Evolutionary conservation across 2,888 invertebrate species (phyloP).

Genomic region (Andrena praecox): DNA sequence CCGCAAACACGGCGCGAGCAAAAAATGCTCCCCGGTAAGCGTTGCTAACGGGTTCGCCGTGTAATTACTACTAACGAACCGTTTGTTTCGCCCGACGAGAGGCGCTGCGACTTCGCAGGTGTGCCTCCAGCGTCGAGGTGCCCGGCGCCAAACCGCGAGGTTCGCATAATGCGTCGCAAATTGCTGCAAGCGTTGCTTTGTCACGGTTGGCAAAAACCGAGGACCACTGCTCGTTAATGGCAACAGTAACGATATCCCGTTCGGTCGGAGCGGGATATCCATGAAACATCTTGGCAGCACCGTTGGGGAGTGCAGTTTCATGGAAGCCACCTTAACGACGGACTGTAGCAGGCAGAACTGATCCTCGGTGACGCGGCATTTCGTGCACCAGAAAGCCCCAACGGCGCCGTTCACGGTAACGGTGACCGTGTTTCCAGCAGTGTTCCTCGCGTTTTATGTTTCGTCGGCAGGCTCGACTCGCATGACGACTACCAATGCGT

Average conservation of each 20-base stretch:
- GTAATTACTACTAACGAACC: conserved; percentile 74
- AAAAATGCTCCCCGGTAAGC: conserved; percentile 56
- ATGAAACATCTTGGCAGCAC: no score
- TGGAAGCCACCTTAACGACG: not conserved
- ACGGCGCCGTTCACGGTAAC: conserved; percentile 46
- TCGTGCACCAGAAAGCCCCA: conserved; percentile 24
- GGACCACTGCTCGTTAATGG: conserved; percentile 3
- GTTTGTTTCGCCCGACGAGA: conserved; percentile 69
- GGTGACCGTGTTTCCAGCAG: conserved; percentile 63
- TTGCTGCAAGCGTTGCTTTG: conserved; percentile 13
- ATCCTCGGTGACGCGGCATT: not conserved
- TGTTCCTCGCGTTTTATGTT: conserved; percentile 45
- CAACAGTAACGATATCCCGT: not conserved
- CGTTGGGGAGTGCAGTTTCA: no score
- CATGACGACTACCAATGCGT: conserved; percentile 53
- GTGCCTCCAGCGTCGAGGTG: conserved; percentile 23
- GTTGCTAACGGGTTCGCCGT: conserved; percentile 65
- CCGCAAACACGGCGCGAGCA: not conserved
- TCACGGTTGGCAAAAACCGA: not conserved
- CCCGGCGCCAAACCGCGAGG: conserved; percentile 31
- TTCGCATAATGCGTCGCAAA: conserved; percentile 5
- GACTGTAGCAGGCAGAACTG: not conserved
- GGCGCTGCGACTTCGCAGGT: conserved; percentile 52
- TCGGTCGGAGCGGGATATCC: not conserved
- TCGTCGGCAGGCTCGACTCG: conserved; percentile 41